Percentiles rank a stretch among this genome's conserved stretches.
Conservation (phyloP, 1,140 invertebrate genomes). For the Apolygus lucorum region DNA sequence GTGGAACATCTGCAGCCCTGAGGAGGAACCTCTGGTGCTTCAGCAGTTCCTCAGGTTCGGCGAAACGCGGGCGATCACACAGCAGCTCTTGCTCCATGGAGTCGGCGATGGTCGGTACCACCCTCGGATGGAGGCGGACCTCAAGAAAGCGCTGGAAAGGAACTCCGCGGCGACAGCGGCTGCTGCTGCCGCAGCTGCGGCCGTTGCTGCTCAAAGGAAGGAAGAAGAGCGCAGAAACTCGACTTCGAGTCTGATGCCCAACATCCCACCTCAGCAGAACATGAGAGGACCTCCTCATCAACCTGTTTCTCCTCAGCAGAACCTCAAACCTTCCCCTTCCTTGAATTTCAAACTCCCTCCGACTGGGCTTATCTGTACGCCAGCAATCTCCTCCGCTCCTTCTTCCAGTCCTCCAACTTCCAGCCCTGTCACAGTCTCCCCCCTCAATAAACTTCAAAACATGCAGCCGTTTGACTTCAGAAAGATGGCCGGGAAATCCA, state of each 20-base stretch:
- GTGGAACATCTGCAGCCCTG: conserved; percentile 71
- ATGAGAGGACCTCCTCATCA: conserved; percentile 25
- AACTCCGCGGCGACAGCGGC: conserved; percentile 20
- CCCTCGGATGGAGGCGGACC: conserved; percentile 44
- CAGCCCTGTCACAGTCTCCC: conserved; percentile 54
- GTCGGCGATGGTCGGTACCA: conserved; percentile 33
- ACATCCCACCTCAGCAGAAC: conserved; percentile 22
- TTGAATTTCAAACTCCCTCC: conserved; percentile 32
- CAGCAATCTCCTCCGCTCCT: conserved; percentile 41
- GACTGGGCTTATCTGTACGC: conserved; percentile 33
- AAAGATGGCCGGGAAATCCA: conserved; percentile 50
- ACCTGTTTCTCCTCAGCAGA: conserved; percentile 25
- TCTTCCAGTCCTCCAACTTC: conserved; percentile 39
- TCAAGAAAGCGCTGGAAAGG: conserved; percentile 49
- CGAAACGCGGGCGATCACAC: conserved; percentile 71
- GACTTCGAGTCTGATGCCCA: background rate
- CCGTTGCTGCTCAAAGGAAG: conserved; percentile 18
- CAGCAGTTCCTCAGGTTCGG: conserved; percentile 79
- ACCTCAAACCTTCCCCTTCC: conserved; percentile 23
- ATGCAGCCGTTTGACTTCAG: conserved; percentile 94
- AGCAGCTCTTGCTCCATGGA: conserved; percentile 56
- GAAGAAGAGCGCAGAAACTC: conserved; percentile 28
- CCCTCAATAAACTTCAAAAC: conserved; percentile 79
- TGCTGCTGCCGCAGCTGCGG: conserved; percentile 1
- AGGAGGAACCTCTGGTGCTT: conserved; percentile 75